A percentile compares a stretch with the other conserved stretches of the same genome.
Evolutionary conservation across 2,113 vertebrate species (phyloP).

Genomic region (Merops nubicus): DNA sequence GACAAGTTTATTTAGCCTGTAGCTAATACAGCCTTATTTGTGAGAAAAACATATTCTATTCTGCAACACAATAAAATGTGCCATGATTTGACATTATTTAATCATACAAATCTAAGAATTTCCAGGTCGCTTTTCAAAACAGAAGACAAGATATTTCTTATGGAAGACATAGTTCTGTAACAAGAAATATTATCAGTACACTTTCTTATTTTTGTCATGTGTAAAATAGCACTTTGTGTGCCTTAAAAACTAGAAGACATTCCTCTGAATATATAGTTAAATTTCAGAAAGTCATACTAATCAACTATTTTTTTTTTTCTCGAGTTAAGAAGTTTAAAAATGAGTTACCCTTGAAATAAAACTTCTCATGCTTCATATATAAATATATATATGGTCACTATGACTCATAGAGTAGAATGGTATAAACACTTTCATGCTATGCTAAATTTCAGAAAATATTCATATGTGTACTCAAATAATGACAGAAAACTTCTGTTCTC

Average conservation of each 20-base stretch:
- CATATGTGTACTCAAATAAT: not conserved
- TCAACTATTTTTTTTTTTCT: not conserved
- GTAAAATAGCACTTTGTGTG: not conserved
- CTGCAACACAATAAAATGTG: not conserved
- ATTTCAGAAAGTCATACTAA: not conserved
- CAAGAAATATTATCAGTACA: fast-evolving
- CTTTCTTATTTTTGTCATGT: not conserved
- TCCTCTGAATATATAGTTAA: not conserved
- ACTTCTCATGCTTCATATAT: fast-evolving
- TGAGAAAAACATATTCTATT: not conserved
- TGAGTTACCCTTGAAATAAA: not conserved
- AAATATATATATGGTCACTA: not conserved
- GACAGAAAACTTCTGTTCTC: not conserved
- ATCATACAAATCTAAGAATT: not conserved
- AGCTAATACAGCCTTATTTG: not conserved
- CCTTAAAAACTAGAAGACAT: not conserved
- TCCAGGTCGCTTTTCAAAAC: not conserved
- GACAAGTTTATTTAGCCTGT: fast-evolving
- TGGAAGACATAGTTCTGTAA: no score
- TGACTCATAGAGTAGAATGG: not conserved
- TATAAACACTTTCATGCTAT: not conserved
- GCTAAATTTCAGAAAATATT: not conserved
- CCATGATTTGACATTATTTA: not conserved
- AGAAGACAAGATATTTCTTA: not conserved
- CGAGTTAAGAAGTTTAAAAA: not conserved